These are phyloP conservation scores for Hololepta plana DNA, from an alignment of 2,888 invertebrate species.

Conservation along the genomic window DNA sequence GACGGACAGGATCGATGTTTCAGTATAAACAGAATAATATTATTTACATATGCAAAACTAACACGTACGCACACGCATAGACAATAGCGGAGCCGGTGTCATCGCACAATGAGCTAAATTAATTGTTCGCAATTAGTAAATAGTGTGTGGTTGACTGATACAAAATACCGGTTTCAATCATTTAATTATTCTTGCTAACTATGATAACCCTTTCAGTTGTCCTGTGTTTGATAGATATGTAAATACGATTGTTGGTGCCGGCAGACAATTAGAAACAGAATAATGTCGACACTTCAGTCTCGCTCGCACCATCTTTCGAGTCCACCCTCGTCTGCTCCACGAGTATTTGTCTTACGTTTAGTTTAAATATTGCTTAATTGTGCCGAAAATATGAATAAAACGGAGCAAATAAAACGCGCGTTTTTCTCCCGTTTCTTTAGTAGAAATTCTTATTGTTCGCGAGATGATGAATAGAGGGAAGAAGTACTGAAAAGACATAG, in stretches of 20 bases:
- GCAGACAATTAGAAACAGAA: slow-evolving; percentile 20
- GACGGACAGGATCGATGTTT: too few relatives aligned
- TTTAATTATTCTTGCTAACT: slow-evolving; percentile 26
- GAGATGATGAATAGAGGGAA: too few relatives aligned
- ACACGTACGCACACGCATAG: slow-evolving; percentile 15
- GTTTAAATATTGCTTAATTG: slow-evolving; percentile 6
- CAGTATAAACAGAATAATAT: too few relatives aligned
- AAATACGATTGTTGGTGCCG: slow-evolving; percentile 19
- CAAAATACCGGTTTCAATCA: slow-evolving; percentile 29
- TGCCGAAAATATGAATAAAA: too few relatives aligned
- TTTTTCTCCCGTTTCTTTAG: too few relatives aligned
- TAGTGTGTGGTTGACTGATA: slow-evolving; percentile 29
- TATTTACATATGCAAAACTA: slow-evolving; percentile 18
- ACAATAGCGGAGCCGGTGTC: slow-evolving; percentile 21
- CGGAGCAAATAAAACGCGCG: too few relatives aligned
- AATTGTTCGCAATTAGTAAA: slow-evolving; percentile 27
- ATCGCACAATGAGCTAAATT: slow-evolving; percentile 24
- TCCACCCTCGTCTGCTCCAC: too few relatives aligned
- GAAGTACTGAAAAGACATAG: too few relatives aligned
- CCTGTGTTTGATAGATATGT: slow-evolving; percentile 27
- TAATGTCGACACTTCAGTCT: slow-evolving; percentile 10
- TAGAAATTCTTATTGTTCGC: too few relatives aligned
- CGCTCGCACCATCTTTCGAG: too few relatives aligned
- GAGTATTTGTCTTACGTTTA: too few relatives aligned
- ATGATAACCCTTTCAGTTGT: slow-evolving; percentile 26